Evolutionary conservation across 2,113 vertebrate species (phyloP).

Genomic region (Oncorhynchus gorbuscha): DNA sequence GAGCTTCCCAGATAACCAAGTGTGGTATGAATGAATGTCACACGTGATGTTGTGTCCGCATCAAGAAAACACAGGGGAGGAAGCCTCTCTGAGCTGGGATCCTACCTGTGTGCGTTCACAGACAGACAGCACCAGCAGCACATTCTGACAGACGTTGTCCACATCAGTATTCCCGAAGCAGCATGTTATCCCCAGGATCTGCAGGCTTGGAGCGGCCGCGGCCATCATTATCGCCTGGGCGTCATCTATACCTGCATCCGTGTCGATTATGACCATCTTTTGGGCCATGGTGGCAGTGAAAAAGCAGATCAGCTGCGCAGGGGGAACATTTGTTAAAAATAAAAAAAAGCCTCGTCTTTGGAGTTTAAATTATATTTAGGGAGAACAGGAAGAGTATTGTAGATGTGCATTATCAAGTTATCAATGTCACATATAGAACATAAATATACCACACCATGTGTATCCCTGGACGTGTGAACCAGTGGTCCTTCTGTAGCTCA

Average conservation of each 20-base stretch:
- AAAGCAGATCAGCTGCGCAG: no score
- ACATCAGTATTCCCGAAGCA: slow-evolving; percentile 73
- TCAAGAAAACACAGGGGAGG: neutral
- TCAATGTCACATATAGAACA: no score
- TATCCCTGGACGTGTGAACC: no score
- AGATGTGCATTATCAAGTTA: no score
- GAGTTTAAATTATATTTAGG: no score
- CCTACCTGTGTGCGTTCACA: slow-evolving; percentile 65
- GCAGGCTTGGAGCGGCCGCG: slow-evolving; percentile 59
- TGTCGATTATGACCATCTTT: slow-evolving; percentile 75
- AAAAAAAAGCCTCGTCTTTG: no score
- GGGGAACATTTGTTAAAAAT: no score
- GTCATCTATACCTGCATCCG: slow-evolving; percentile 79
- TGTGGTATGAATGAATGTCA: no score
- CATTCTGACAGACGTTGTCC: slow-evolving; percentile 74
- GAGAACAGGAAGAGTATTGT: no score
- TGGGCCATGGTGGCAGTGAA: slow-evolving; percentile 53
- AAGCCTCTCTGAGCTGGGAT: neutral
- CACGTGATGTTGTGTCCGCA: no score
- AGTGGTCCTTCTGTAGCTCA: no score
- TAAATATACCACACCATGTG: no score
- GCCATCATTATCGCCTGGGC: slow-evolving; percentile 78
- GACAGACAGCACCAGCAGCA: slow-evolving; percentile 68
- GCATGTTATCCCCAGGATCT: slow-evolving; percentile 72
- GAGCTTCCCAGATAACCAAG: neutral